phyloP scores from a whole-genome alignment of 2,797 vertebrate species.

The Peromyscus nudipes region DNA sequence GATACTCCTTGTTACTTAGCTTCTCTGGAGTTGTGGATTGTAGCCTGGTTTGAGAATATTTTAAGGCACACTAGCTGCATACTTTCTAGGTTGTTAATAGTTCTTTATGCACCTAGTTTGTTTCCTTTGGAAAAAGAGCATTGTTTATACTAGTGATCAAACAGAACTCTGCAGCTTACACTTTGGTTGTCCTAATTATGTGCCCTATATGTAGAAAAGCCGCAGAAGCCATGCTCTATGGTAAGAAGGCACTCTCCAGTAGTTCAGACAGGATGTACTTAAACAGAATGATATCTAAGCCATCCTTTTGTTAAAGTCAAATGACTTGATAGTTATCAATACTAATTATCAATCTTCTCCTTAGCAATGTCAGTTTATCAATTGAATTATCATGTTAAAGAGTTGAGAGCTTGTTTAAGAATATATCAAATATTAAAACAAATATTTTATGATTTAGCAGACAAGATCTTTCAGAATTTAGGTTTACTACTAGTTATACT shows the following conservation, averaged over 20 bases:
- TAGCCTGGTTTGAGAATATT: neutral
- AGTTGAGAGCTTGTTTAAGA: neutral
- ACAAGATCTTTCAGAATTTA: neutral
- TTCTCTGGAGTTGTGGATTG: too few relatives aligned
- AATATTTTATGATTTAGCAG: neutral
- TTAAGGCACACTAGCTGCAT: neutral
- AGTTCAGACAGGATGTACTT: conserved; percentile 2
- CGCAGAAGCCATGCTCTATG: neutral
- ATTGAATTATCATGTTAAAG: conserved; percentile 10
- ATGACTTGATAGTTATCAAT: conserved; percentile 11
- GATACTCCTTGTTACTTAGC: too few relatives aligned
- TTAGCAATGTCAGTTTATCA: neutral
- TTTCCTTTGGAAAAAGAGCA: conserved; percentile 23
- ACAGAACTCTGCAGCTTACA: neutral
- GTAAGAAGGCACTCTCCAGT: neutral
- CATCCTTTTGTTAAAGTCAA: neutral
- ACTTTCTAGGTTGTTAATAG: neutral
- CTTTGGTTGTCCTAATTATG: neutral
- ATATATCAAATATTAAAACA: neutral
- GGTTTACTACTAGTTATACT: neutral
- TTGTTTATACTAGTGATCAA: neutral
- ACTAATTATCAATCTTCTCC: conserved; percentile 1
- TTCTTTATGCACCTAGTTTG: neutral
- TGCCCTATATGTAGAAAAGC: neutral
- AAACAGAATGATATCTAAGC: conserved; percentile 7